Percentiles rank a stretch among this genome's conserved stretches.
These are phyloP conservation scores for Polyommatus icarus DNA, from an alignment of 2,888 invertebrate species.

Conservation along the genomic window DNA sequence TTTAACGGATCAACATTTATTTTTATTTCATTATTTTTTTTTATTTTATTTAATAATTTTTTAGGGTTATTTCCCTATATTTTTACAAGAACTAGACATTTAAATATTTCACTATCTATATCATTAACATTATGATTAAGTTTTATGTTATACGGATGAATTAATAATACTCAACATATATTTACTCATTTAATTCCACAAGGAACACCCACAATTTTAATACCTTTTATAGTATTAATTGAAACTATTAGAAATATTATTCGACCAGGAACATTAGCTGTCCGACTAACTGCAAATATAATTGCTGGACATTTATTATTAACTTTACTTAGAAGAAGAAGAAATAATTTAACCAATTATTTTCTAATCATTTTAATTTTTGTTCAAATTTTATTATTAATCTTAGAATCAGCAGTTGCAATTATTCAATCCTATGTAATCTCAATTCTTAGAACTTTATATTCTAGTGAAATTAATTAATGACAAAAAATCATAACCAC, in stretches of 20 bases:
- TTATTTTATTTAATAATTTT: constrained; percentile 85
- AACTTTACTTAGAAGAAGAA: constrained; percentile 77
- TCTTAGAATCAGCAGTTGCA: constrained; percentile 80
- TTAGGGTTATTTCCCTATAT: constrained; percentile 86
- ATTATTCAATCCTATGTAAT: constrained; percentile 85
- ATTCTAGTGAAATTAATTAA: constrained; percentile 83
- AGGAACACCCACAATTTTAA: constrained; percentile 81
- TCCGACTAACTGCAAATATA: constrained; percentile 88
- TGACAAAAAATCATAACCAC: constrained; percentile 78
- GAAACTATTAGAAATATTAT: constrained; percentile 87
- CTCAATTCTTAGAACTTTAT: constrained; percentile 82
- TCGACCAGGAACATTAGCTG: constrained; percentile 84
- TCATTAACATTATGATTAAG: constrained; percentile 83
- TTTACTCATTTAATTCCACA: constrained; percentile 85
- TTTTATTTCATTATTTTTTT: constrained; percentile 79
- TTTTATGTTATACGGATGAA: constrained; percentile 84
- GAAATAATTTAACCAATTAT: constrained; percentile 49
- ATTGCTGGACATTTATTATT: constrained; percentile 87
- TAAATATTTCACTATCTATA: constrained; percentile 80
- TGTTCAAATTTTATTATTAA: constrained; percentile 75
- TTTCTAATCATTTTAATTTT: constrained; percentile 61
- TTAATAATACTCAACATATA: constrained; percentile 82
- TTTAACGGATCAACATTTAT: constrained; percentile 76
- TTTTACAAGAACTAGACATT: constrained; percentile 84
- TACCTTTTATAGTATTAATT: constrained; percentile 87